These are phyloP conservation scores for Planiliza haematocheilus DNA, from an alignment of 2,113 vertebrate genomes.

Conservation along the genomic window DNA sequence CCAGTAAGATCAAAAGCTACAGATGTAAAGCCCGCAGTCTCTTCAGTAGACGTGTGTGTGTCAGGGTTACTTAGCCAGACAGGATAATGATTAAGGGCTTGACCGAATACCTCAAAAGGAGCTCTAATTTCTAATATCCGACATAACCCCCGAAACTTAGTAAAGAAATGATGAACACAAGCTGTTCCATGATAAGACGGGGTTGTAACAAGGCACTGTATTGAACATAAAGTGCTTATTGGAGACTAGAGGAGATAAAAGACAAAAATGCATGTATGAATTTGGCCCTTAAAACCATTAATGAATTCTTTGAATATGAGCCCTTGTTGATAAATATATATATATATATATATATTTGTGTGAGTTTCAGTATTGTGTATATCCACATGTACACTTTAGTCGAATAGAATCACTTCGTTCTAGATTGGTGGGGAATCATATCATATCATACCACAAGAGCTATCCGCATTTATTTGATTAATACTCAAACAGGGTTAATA, in stretches of 20 bases:
- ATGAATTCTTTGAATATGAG: slow-evolving; percentile 38
- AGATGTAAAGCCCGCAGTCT: neutral
- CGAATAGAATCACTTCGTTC: slow-evolving; percentile 14
- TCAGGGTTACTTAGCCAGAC: slow-evolving; percentile 23
- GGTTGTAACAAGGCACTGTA: slow-evolving; percentile 75
- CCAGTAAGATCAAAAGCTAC: slow-evolving; percentile 28
- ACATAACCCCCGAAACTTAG: neutral
- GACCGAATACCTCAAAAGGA: slow-evolving; percentile 14
- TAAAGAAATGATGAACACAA: slow-evolving; percentile 1
- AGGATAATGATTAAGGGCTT: slow-evolving; percentile 21
- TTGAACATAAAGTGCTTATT: slow-evolving; percentile 74
- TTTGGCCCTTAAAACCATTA: slow-evolving; percentile 34
- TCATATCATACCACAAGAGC: neutral
- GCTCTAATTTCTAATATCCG: slow-evolving; percentile 42
- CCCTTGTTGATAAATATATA: slow-evolving; percentile 60
- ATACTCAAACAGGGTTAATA: slow-evolving; percentile 28
- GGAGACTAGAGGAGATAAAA: slow-evolving; percentile 39
- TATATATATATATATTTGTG: slow-evolving; percentile 11
- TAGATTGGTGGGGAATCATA: neutral
- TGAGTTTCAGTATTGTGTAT: slow-evolving; percentile 7
- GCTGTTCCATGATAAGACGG: slow-evolving; percentile 34
- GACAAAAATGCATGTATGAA: neutral
- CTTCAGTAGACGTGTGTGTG: slow-evolving; percentile 8
- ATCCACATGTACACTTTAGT: slow-evolving; percentile 10
- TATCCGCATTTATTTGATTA: slow-evolving; percentile 38